Base-by-base conservation (phyloP, 2,797 vertebrate genomes). In the Mus spretus region DNA sequence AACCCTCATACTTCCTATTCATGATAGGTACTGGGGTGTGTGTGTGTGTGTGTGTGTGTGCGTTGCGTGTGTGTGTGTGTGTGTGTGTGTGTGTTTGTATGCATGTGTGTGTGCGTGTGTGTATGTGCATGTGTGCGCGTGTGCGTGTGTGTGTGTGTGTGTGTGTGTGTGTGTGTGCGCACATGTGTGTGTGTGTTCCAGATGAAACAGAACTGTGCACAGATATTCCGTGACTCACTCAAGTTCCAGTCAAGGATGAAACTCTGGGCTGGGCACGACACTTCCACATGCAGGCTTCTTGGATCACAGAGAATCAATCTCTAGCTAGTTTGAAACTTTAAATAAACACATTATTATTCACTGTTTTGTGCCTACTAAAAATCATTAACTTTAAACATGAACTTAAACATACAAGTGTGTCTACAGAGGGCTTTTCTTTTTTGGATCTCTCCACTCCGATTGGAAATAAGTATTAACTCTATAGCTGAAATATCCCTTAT, bases 311-410 rank as follows among this genome's bases (percentile, higher is more conserved):
- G 20, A 94, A 92, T 70, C 53, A 86, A 94, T 87, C 70, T 78
- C 77, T 40, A 85, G 53, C 67, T 94, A 93, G 70, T 94, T 88
- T 89, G 86, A 96, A 95, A 97, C 59, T 90, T 95, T 87, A 95
- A 92, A 86, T 97, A 78, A 72, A 97, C 70, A n/a, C 59, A 94
- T 95, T 93, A 91, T 95, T 96, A 95, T 91, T 96, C 91, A 96
- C 88, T 95, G 83, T 79, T 91, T 75, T 97, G 93, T 91, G 61
- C 28, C 90, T 89, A 79, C 89, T 79, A 96, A 94, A 94, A 96
- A 94, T 84, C 82, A 91, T 92, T 95, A 97, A 97, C 91, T 95
- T 97, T 95, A 97, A 97, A 90, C 55, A 82, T n/a, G 57, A 89
- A 14, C 91, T 97, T 40, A 34, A 96, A 97, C 92, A 82, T 86